Evolutionary conservation across 2,113 vertebrate species (phyloP).

Genomic region (Notarius lentiginosus): DNA sequence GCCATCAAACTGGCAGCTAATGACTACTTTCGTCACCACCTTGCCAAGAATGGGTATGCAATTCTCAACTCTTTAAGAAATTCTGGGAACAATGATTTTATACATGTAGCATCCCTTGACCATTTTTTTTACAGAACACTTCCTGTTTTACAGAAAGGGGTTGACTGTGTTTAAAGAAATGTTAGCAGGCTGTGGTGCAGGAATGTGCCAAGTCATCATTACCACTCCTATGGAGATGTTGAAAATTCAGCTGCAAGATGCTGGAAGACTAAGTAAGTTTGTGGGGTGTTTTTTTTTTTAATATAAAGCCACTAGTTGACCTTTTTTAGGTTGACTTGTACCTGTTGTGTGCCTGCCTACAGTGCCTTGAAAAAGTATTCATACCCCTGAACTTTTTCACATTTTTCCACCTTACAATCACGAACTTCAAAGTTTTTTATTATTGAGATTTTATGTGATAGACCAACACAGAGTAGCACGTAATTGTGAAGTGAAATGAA

Average conservation of each 20-base stretch:
- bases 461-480: too few species aligned
- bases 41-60: constrained; percentile 74
- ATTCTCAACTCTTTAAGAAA: background rate
- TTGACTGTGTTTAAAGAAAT: constrained; percentile 77
- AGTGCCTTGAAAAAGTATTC: too few species aligned
- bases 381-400: too few species aligned
- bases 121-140: background rate
- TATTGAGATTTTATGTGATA: too few species aligned
- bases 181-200: constrained; percentile 80
- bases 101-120: background rate
- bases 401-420: too few species aligned
- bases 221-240: constrained; percentile 86
- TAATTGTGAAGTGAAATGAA: too few species aligned
- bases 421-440: too few species aligned
- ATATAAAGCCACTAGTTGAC: background rate
- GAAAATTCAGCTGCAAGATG: constrained; percentile 83
- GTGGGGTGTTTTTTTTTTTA: background rate
- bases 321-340: too few species aligned
- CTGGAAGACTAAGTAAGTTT: constrained; percentile 74
- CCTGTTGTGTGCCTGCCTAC: background rate
- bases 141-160: constrained; percentile 67
- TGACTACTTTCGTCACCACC: constrained; percentile 75
- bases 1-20: constrained; percentile 80
- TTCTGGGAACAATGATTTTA: background rate
- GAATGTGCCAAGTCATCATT: constrained; percentile 78